Evolutionary conservation across 2,888 invertebrate species (phyloP).

Genomic region (Lissonota sp.): DNA sequence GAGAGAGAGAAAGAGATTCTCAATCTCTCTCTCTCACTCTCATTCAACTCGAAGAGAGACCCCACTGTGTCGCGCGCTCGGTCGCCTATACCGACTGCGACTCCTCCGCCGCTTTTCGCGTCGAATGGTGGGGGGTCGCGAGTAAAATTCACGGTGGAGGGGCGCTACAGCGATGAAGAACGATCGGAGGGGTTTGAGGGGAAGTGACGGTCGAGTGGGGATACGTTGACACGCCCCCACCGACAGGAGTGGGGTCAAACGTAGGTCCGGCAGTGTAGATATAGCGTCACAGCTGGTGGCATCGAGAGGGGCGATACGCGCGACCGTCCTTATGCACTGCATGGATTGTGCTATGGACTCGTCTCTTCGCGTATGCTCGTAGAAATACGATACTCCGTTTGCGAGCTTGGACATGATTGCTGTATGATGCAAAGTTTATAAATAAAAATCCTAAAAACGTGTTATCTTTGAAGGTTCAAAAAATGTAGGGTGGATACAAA

Average conservation of each 20-base stretch:
- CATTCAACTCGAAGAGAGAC: constrained; percentile 64
- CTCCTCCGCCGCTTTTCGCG: constrained; percentile 51
- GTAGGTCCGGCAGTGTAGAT: constrained; percentile 59
- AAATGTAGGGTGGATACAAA: too few relatives aligned
- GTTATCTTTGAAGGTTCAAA: too few relatives aligned
- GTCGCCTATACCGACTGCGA: constrained; percentile 61
- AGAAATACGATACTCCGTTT: too few relatives aligned
- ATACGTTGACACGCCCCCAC: constrained; percentile 72
- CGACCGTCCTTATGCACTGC: constrained; percentile 35
- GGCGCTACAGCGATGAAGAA: constrained; percentile 67
- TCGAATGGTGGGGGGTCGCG: constrained; percentile 43
- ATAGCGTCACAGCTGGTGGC: constrained; percentile 64
- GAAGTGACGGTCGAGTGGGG: constrained; percentile 73
- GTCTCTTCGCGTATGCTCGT: not conserved
- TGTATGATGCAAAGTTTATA: too few relatives aligned
- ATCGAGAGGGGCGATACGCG: constrained; percentile 56
- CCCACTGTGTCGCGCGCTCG: constrained; percentile 71
- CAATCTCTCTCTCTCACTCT: constrained; percentile 42
- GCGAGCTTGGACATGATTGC: too few relatives aligned
- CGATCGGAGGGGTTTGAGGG: constrained; percentile 75
- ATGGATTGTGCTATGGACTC: too few relatives aligned
- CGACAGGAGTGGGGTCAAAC: constrained; percentile 55
- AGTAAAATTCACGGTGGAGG: constrained; percentile 7
- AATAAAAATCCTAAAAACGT: too few relatives aligned
- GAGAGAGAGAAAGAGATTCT: constrained; percentile 28